These are phyloP conservation scores for Lordiphosa fenestrarum DNA, from an alignment of 2,888 invertebrate species.

Conservation along the genomic window DNA sequence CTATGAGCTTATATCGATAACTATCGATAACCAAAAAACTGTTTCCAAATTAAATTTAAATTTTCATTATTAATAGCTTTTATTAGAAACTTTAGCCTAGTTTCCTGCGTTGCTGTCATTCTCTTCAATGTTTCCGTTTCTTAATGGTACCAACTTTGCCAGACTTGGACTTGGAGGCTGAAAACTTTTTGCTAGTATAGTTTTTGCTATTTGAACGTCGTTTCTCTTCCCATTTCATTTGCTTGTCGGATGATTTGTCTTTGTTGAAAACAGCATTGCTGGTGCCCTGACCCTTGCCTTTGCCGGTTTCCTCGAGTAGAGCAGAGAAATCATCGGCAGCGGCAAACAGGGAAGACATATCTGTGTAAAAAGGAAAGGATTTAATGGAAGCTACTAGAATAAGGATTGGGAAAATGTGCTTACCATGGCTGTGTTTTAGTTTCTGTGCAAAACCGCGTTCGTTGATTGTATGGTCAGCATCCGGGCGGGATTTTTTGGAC, in stretches of 20 bases:
- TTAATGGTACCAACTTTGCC: constrained; percentile 36
- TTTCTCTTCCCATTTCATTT: constrained; percentile 90
- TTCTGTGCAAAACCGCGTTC: constrained; percentile 75
- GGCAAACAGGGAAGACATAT: constrained; percentile 86
- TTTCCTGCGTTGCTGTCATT: no score
- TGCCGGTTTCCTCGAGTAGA: constrained; percentile 90
- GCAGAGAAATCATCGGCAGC: constrained; percentile 94
- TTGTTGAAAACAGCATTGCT: constrained; percentile 86
- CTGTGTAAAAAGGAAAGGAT: constrained; percentile 57
- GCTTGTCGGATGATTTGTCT: constrained; percentile 89
- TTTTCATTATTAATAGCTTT: no score
- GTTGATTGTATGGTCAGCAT: constrained; percentile 25
- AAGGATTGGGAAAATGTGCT: neutral
- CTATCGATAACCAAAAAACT: no score
- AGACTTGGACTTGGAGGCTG: constrained; percentile 5
- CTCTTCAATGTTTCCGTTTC: constrained; percentile 58
- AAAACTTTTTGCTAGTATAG: constrained; percentile 64
- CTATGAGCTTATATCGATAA: no score
- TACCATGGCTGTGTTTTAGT: constrained; percentile 77
- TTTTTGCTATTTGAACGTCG: constrained; percentile 79
- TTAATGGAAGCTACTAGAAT: neutral
- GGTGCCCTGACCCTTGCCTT: constrained; percentile 84
- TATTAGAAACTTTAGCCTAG: no score
- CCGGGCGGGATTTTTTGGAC: constrained; percentile 68
- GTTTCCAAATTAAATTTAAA: no score